Base-by-base conservation (phyloP, 2,888 invertebrate species). In the Aporophyla nigra region DNA sequence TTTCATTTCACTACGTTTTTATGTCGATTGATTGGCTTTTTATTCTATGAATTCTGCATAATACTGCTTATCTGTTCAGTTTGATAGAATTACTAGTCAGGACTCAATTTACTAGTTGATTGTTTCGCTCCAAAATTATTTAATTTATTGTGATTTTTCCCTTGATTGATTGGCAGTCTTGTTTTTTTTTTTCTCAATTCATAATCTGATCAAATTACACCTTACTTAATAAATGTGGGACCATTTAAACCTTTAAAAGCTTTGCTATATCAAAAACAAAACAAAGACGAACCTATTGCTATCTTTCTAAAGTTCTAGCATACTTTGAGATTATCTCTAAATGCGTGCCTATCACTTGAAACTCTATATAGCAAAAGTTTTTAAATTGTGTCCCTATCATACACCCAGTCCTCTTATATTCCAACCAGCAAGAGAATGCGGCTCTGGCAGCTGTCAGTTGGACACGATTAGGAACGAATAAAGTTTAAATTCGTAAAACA, bases 1-100 rank as follows among this genome's bases (percentile, higher is more conserved):
- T 74, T 19, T 68, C 21, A 68, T 51, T 71, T n/a, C 43, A n/a
- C 63, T 70, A 19, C 66, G 40, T 59, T 56, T 58, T 72, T 40
- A 46, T 65, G 27, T 68, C 59, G 62, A 61, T 70, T 80, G 71
- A 69, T 80, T 85, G 58, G 68, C 77, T 72, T 80, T 21, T 56
- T 75, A 59, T 68, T 46, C 33, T 14, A 67, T 58, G 24, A 63
- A 43, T 65, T 71, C 9, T 49, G 33, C 33, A 33, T 7, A 49
- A 46, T 69, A 66, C 12, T 49, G 19, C 19, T 1, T 49, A 27
- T 16, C 24, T 46, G 9, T 54, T 68, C 51, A 67, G 33, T 69
- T 62, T 62, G 5, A 24, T 53, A 46, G 7, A 63, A 51, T 46
- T 33, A 66, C 54, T 65, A 24, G 33, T 49, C 10, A 58, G 24